Conservation (phyloP, 2,113 vertebrate species). For the Hassar affinis region DNA sequence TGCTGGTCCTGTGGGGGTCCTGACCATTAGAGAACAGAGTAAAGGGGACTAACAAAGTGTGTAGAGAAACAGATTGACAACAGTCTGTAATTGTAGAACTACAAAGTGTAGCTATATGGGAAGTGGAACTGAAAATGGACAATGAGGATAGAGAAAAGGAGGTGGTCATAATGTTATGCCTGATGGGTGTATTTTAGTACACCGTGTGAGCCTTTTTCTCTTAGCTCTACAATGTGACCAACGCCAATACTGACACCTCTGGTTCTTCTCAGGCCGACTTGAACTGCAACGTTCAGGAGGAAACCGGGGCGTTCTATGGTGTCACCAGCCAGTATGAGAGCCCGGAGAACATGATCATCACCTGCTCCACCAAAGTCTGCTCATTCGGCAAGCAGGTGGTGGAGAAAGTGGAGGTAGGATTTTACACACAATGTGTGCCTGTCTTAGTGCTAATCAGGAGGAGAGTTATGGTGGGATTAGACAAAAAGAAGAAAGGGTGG, state of each 20-base stretch:
- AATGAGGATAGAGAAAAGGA: too few species aligned
- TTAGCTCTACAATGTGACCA: neutral
- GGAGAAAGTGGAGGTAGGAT: constrained; percentile 96
- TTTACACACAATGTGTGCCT: neutral
- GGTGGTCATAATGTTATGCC: too few species aligned
- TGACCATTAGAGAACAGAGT: too few species aligned
- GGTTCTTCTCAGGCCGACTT: constrained; percentile 83
- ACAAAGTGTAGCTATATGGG: too few species aligned
- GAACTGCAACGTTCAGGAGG: constrained; percentile 97
- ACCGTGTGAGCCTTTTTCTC: neutral
- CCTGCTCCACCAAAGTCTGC: constrained; percentile 98
- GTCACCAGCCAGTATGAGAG: constrained; percentile 98
- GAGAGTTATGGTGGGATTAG: neutral
- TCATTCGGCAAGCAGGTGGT: constrained; percentile 99
- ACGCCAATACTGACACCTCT: neutral
- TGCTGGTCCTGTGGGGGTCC: too few species aligned
- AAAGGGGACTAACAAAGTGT: too few species aligned
- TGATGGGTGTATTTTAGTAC: neutral
- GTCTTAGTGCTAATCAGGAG: neutral
- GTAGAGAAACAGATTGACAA: too few species aligned
- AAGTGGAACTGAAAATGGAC: too few species aligned
- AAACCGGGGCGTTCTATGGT: constrained; percentile 92
- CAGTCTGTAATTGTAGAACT: too few species aligned
- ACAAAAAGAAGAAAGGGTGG: neutral
- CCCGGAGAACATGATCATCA: constrained; percentile 99